Evolutionary conservation across 2,113 vertebrate genomes (phyloP).

Genomic region (Taurulus bubalis): DNA sequence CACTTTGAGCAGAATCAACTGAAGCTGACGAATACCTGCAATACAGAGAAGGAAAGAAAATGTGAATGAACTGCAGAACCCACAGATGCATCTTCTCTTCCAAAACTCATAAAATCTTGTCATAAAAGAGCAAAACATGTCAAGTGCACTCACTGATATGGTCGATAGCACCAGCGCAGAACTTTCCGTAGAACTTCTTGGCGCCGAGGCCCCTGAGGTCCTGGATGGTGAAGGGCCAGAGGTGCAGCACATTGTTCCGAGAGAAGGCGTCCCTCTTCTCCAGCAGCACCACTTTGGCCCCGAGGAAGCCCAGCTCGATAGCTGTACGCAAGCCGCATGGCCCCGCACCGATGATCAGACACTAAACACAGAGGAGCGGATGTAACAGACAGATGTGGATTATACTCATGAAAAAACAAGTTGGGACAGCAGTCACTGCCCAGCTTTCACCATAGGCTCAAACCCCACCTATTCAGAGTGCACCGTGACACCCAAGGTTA

Average conservation of each 20-base stretch:
- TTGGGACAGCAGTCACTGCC: neutral
- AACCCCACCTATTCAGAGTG: neutral
- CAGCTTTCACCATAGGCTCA: neutral
- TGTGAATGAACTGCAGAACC: neutral
- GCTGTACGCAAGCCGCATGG: constrained; percentile 97
- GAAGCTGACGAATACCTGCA: constrained; percentile 98
- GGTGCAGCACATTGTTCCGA: constrained; percentile 95
- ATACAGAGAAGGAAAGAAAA: neutral
- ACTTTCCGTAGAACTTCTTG: constrained; percentile 99
- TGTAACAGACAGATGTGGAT: neutral
- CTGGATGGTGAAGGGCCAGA: constrained; percentile 98
- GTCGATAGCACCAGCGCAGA: constrained; percentile 98
- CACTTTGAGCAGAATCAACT: constrained; percentile 96
- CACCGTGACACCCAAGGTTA: neutral
- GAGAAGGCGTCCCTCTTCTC: constrained; percentile 99
- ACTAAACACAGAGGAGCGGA: constrained; percentile 76
- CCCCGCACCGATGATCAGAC: constrained; percentile 98
- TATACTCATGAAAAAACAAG: neutral
- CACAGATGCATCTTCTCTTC: neutral
- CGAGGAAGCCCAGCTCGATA: constrained; percentile 93
- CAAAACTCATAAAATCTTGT: neutral
- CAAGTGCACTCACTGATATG: constrained; percentile 93
- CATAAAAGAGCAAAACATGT: neutral
- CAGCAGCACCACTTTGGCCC: constrained; percentile 96
- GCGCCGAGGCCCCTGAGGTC: constrained; percentile 95